Evolutionary conservation across 2,888 invertebrate genomes (phyloP).

Genomic region (Amitus sp.): DNA sequence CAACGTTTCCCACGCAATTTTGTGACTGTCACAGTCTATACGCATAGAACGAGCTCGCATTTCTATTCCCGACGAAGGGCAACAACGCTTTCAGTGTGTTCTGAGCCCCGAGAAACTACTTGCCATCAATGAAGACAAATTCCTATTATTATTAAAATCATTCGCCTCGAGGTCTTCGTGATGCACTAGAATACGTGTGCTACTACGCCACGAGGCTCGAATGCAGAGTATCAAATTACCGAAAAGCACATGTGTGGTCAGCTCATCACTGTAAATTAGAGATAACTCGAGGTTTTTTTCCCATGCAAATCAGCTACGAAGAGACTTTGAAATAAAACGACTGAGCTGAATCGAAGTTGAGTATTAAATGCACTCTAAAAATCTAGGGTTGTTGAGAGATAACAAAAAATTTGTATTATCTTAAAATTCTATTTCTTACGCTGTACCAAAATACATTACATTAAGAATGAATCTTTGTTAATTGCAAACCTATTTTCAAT

Average conservation of each 20-base stretch:
- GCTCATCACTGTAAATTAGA: not conserved
- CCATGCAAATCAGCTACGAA: not conserved
- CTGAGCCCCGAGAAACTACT: conserved; percentile 17
- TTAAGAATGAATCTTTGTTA: too few relatives aligned
- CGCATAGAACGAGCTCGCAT: not conserved
- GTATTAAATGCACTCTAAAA: too few relatives aligned
- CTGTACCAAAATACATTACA: too few relatives aligned
- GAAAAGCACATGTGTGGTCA: conserved; percentile 43
- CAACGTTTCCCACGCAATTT: conserved; percentile 5
- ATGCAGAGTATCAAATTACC: conserved; percentile 6
- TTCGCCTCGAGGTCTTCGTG: conserved; percentile 46
- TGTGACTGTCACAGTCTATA: not conserved
- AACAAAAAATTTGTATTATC: too few relatives aligned
- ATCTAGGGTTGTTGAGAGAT: too few relatives aligned
- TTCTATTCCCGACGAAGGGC: too few relatives aligned
- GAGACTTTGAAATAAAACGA: too few relatives aligned
- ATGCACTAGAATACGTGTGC: conserved; percentile 44
- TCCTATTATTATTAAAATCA: conserved; percentile 53
- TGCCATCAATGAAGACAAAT: conserved; percentile 46
- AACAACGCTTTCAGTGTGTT: not conserved
- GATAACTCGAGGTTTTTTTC: not conserved
- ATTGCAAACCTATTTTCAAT: too few relatives aligned
- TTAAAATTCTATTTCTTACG: too few relatives aligned
- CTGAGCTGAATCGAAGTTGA: too few relatives aligned
- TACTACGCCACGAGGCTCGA: conserved; percentile 37